A percentile compares a stretch with the other conserved stretches of the same genome.
phyloP scores from a whole-genome alignment of 2,888 invertebrate genomes.

The Anticlea derivata region DNA sequence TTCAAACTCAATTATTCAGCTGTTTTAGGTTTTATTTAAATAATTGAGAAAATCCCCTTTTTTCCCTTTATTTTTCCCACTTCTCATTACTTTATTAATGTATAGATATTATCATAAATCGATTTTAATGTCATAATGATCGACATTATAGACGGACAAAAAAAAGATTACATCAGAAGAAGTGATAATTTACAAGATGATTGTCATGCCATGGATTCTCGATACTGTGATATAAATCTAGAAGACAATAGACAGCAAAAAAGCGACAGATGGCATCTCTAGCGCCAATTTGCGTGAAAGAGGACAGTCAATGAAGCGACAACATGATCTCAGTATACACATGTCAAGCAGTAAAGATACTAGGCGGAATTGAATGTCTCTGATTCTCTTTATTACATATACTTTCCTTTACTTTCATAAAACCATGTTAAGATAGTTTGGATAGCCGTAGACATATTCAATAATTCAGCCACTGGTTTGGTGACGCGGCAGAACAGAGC shows the following conservation, averaged over 20 bases:
- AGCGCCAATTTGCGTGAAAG: constrained; percentile 27
- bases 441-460: too few relatives aligned
- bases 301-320: constrained; percentile 29
- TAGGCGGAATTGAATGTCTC: too few relatives aligned
- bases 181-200: constrained; percentile 11
- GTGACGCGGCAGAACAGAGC: too few relatives aligned
- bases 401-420: too few relatives aligned
- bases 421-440: too few relatives aligned
- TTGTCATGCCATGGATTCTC: constrained; percentile 17
- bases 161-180: constrained; percentile 13
- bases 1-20: too few relatives aligned
- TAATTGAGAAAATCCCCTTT: neutral
- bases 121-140: constrained; percentile 1
- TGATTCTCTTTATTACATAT: too few relatives aligned
- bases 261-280: constrained; percentile 26
- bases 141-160: neutral
- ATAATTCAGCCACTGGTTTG: too few relatives aligned
- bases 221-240: constrained; percentile 24
- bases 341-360: constrained; percentile 21
- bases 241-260: constrained; percentile 34
- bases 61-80: neutral
- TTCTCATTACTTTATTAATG: neutral
- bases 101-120: neutral
- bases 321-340: constrained; percentile 10
- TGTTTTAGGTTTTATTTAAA: too few relatives aligned